phyloP scores from a whole-genome alignment of 2,888 invertebrate genomes.

The Amaurobius ferox region DNA sequence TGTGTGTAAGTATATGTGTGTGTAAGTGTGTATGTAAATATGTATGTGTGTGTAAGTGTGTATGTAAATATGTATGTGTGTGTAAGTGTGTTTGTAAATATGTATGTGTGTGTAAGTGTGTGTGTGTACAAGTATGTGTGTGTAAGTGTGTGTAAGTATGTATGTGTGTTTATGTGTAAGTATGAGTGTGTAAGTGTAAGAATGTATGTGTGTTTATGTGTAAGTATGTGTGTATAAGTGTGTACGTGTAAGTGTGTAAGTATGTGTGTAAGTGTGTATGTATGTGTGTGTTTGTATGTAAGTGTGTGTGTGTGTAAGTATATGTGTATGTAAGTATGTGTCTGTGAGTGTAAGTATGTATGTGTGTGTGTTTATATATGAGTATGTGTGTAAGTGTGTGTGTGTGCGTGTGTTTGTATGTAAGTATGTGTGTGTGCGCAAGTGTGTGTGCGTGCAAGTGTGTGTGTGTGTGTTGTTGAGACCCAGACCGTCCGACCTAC shows the following conservation, averaged over 20 bases:
- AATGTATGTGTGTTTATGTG: background rate
- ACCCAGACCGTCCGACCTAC: no score
- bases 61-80: background rate
- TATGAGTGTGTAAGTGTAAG: background rate
- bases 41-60: background rate
- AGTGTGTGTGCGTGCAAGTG: no score
- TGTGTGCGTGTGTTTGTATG: no score
- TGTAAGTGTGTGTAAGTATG: background rate
- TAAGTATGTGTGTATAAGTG: background rate
- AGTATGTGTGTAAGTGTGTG: no score
- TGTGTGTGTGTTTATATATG: no score
- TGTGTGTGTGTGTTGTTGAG: no score
- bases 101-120: background rate
- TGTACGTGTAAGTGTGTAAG: background rate
- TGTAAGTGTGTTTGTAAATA: background rate
- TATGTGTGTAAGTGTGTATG: background rate
- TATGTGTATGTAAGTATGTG: no score
- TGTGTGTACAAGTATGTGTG: background rate
- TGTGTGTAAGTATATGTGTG: background rate
- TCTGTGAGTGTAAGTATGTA: no score
- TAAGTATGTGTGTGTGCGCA: no score
- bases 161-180: background rate
- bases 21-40: background rate
- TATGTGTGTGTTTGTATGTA: no score
- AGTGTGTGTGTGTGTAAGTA: no score